A percentile compares a stretch with the other conserved stretches of the same genome.
phyloP scores from a whole-genome alignment of 2,888 invertebrate genomes.

The Lepetodrilus schrolli region DNA sequence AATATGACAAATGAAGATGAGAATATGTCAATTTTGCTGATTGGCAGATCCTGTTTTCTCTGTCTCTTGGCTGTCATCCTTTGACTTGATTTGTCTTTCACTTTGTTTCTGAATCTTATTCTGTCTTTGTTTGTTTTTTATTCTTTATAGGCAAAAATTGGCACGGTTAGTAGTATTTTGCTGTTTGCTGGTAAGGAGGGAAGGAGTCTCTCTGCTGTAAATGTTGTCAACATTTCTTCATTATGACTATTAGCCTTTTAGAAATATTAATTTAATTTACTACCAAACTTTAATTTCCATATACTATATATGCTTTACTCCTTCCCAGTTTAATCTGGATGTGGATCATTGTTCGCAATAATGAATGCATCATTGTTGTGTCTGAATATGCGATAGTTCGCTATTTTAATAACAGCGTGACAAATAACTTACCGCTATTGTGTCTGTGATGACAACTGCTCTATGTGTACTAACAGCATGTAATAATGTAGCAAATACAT shows the following conservation, averaged over 20 bases:
- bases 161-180: conserved; percentile 17
- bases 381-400: neutral
- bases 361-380: conserved; percentile 16
- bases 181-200: neutral
- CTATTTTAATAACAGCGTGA: neutral
- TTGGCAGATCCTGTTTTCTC: neutral
- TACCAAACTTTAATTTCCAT: neutral
- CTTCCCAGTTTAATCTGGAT: neutral
- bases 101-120: neutral
- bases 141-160: neutral
- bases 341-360: neutral
- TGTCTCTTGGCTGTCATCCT: neutral
- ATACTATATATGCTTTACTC: neutral
- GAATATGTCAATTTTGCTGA: too few relatives aligned
- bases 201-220: neutral
- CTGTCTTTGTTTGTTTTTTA: conserved; percentile 1
- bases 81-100: neutral
- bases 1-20: too few relatives aligned
- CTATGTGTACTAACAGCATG: too few relatives aligned
- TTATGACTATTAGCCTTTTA: neutral
- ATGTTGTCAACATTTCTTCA: neutral
- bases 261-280: neutral
- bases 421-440: too few relatives aligned
- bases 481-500: too few relatives aligned
- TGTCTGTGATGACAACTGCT: too few relatives aligned